Evolutionary conservation across 2,113 vertebrate genomes (phyloP).

Genomic region (Macaca nemestrina): DNA sequence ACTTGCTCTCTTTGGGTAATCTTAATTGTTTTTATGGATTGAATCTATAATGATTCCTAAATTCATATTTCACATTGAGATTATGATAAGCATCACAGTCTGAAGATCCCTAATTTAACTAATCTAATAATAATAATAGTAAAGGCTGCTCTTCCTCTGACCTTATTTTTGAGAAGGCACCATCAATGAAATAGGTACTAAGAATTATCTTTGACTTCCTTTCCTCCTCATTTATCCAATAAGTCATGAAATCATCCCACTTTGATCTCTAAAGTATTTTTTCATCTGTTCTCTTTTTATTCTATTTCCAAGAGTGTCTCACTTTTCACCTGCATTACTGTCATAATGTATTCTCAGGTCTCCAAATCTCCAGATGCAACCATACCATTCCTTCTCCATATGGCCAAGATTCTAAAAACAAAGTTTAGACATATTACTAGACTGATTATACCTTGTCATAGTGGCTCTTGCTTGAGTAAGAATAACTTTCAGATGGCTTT

Average conservation of each 20-base stretch:
- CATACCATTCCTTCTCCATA: accelerated
- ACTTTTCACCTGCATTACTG: neutral
- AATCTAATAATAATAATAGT: neutral
- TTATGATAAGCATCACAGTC: neutral
- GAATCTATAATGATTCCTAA: neutral
- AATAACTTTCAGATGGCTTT: neutral
- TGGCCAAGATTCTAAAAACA: neutral
- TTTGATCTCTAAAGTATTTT: neutral
- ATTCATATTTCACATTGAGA: neutral
- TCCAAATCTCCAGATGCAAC: neutral
- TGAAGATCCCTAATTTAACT: neutral
- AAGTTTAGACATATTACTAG: neutral
- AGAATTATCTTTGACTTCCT: neutral
- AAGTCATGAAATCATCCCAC: neutral
- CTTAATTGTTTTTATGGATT: neutral
- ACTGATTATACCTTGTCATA: neutral
- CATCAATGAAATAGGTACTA: neutral
- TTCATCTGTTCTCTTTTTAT: neutral
- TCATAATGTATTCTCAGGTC: neutral
- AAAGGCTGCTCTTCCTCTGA: neutral
- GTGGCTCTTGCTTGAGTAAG: neutral
- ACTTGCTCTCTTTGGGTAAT: neutral
- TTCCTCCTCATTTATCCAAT: neutral
- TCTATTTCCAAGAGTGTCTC: neutral
- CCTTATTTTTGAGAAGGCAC: neutral